Evolutionary conservation across 2,797 vertebrate genomes (phyloP), one percentile per base, ranked within the genome.

Genomic region (Gymnoscopelus braueri): DNA sequence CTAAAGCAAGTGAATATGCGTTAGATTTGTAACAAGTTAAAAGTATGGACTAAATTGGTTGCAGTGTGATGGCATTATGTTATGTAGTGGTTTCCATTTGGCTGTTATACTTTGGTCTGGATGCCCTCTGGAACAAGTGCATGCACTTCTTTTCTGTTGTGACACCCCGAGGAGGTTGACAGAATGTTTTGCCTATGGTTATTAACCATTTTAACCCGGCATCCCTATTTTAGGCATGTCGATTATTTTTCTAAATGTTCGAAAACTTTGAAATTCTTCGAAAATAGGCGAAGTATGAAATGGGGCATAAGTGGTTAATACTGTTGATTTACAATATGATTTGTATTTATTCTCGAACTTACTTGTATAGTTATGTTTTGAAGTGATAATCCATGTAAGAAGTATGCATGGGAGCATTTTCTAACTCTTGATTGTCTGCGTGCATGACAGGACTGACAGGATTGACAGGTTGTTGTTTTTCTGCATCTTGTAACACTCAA

Each of bases 61-160:
- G 29, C 57, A 11, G 32, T 10, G 23, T 65, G 55, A 63, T 60
- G 19, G 54, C 56, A 23, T 44, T 32, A 57, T 57, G 68, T 71
- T 87, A 76, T 54, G 12, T 50, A 48, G 47, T 75, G 53, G 26
- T 63, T 47, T 39, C 23, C 39, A 70, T 81, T 83, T 74, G 13
- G 63, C 62, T 65, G 24, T 51, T 10, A 52, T 52, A 60, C 69
- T 50, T 49, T 13, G 39, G 39, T 44, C 39, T 44, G 39, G 9
- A 44, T 10, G 35, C 35, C 35, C 35, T 39, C 35, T 39, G 35
- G 15, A 13, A 9, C 44, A 35, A 67, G 69, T 78, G 90, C 86
- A 89, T 88, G 87, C 71, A 50, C 51, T 44, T 63, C 73, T 65
- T 56, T 10, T 73, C n/a, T 39, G 47, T 70, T 80, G 74, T 65